phyloP scores from a whole-genome alignment of 2,113 vertebrate genomes.

The Poicephalus meyeri region DNA sequence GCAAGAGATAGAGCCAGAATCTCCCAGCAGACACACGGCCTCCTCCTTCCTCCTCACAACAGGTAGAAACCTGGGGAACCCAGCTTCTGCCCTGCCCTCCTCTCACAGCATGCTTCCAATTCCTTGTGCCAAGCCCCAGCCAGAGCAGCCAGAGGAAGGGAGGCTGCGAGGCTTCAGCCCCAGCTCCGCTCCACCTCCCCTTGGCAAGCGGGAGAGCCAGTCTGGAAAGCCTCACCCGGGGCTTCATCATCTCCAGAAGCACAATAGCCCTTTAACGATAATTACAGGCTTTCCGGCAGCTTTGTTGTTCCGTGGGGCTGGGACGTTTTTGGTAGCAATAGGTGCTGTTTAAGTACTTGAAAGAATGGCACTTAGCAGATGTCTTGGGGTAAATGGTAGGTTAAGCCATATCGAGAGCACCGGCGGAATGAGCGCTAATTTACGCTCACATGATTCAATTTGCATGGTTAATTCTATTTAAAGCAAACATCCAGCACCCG shows the following conservation, averaged over 20 bases:
- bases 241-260: constrained; percentile 29
- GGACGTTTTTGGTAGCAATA: constrained; percentile 1
- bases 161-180: neutral
- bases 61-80: neutral
- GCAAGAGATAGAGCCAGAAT: neutral
- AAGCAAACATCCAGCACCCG: constrained; percentile 25
- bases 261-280: constrained; percentile 71
- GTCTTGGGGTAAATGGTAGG: constrained; percentile 48
- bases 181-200: neutral
- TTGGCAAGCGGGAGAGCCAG: neutral
- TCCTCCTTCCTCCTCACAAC: neutral
- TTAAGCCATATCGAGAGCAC: constrained; percentile 5
- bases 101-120: neutral
- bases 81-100: neutral
- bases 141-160: neutral
- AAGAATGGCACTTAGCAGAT: constrained; percentile 40
- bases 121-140: neutral
- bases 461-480: constrained; percentile 43
- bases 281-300: constrained; percentile 62
- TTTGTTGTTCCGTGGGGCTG: neutral
- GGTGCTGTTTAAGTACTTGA: constrained; percentile 49
- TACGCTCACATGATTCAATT: neutral
- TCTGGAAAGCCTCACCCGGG: constrained; percentile 16
- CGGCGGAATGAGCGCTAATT: neutral
- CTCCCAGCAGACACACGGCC: rapidly evolving